Percentiles rank a stretch among this genome's conserved stretches.
These are phyloP conservation scores for Gymnopithys bicolor DNA, from an alignment of 2,797 vertebrate genomes.

Conservation along the genomic window DNA sequence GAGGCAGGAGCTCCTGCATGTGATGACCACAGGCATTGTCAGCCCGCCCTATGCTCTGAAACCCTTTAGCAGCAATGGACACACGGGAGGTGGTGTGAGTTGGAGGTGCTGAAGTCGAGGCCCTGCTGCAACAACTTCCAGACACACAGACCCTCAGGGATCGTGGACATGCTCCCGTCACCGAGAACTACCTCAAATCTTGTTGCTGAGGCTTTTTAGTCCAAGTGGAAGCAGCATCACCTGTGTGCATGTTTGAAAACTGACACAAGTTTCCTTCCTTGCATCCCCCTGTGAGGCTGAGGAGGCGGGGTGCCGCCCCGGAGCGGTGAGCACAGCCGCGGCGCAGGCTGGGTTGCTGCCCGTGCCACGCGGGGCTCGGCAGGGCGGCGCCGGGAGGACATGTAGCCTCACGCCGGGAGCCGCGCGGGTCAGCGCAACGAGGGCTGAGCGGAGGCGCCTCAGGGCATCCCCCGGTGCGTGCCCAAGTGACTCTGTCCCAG, in stretches of 20 bases:
- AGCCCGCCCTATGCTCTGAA: neutral
- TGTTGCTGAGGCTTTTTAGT: neutral
- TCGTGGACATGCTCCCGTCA: neutral
- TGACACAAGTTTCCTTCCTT: neutral
- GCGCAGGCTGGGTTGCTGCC: rapidly evolving
- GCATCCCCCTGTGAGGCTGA: neutral
- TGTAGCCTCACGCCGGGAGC: neutral
- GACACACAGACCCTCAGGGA: neutral
- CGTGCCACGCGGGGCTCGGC: neutral
- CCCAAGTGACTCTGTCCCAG: rapidly evolving
- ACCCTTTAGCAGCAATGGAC: neutral
- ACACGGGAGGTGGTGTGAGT: rapidly evolving
- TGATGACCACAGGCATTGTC: rapidly evolving
- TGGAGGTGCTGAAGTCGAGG: neutral
- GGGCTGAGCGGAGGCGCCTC: neutral
- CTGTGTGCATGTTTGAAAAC: rapidly evolving
- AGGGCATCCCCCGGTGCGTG: neutral
- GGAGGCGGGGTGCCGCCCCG: rapidly evolving
- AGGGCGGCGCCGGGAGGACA: neutral
- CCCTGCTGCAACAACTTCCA: neutral
- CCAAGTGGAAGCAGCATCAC: neutral
- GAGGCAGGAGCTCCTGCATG: neutral
- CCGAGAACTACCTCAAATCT: neutral
- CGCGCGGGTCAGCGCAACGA: neutral
- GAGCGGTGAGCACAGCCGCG: rapidly evolving